Conservation (phyloP, 1,140 invertebrate species). For the Ericerus pela region DNA sequence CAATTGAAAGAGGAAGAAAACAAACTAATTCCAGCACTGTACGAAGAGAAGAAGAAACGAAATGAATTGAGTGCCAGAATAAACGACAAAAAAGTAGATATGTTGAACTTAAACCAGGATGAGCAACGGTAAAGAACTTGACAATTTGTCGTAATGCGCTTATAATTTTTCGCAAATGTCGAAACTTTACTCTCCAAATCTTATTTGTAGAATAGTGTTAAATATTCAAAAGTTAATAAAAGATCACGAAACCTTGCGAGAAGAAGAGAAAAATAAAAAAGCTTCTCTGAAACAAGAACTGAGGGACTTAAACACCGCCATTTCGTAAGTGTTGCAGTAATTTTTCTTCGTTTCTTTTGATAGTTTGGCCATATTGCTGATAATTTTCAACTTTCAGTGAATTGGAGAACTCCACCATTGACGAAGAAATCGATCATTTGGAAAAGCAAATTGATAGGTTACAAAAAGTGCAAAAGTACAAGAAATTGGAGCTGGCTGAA, state of each 20-base stretch:
- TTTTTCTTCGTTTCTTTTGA: neutral
- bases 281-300: constrained; percentile 10
- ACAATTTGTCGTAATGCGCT: too few relatives aligned
- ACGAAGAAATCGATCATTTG: constrained; percentile 27
- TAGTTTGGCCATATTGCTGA: too few relatives aligned
- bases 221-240: constrained; percentile 10
- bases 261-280: constrained; percentile 14
- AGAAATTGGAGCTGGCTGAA: constrained; percentile 53
- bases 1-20: neutral
- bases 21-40: too few relatives aligned
- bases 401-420: constrained; percentile 17
- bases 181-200: too few relatives aligned
- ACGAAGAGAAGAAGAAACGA: too few relatives aligned
- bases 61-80: too few relatives aligned
- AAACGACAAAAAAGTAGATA: too few relatives aligned
- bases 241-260: neutral
- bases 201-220: neutral
- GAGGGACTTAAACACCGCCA: neutral
- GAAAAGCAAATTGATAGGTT: constrained; percentile 41
- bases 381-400: neutral
- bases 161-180: too few relatives aligned
- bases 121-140: too few relatives aligned
- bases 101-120: too few relatives aligned
- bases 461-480: constrained; percentile 38
- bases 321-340: constrained; percentile 14